Evolutionary conservation across 2,113 vertebrate genomes (phyloP), one percentile per base, ranked within the genome.

Genomic region (Silurus asotus): DNA sequence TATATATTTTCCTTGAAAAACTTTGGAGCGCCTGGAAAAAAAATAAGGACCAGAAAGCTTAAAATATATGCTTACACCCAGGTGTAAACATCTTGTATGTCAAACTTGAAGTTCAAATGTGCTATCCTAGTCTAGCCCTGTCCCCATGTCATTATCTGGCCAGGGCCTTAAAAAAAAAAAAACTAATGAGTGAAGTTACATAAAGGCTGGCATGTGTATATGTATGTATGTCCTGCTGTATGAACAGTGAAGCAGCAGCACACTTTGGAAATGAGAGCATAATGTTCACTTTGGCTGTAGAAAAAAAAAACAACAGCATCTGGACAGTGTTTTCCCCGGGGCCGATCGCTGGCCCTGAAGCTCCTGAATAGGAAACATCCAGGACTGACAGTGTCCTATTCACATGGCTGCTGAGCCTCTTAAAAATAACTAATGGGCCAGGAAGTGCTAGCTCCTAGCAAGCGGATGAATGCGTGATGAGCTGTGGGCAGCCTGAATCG

Each of bases 251-350:
- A 88, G 90, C 79, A 86, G 89, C 87, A 90, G 91, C 89, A 93
- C 83, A 89, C 90, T 92, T 83, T n/a, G 7, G 84, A 92, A 95
- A 94, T 92, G 93, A 94, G 94, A 94, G 91, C 93, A 93, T 69
- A 17, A 64, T 89, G 91, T 90, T 93, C 83, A 88, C 87, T 82
- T 87, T 91, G 91, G 93, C 91, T 91, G 90, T 37, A 37, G 37
- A 37, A 37, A 90, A 80, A 86, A 91, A 64, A 78, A 58, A n/a
- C 77, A 89, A 92, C 91, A 93, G 92, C 93, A 94, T 94, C 94
- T 95, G 94, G 93, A 94, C 94, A 94, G 93, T 93, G 87, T 87
- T 28, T 85, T 94, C 93, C 93, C 93, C 84, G 49, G 89, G 90
- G 93, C 88, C 89, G 20, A 15, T 79, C 86, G 74, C 92, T 94